These are phyloP conservation scores for Lordiphosa stackelbergi DNA, from an alignment of 1,140 invertebrate genomes.

Conservation along the genomic window DNA sequence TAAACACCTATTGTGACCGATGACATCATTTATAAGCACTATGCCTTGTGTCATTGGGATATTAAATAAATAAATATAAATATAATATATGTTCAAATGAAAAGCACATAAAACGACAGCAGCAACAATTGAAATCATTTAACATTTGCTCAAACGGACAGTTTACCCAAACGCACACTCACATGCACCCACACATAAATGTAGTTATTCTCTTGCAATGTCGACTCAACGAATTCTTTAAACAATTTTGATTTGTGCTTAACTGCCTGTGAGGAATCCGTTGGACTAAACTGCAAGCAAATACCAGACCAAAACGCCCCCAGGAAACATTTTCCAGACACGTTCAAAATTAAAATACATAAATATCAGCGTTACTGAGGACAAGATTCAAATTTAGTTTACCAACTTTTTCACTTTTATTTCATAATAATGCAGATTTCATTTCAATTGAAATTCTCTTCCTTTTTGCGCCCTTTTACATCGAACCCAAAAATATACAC, in stretches of 20 bases:
- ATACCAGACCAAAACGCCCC: background rate
- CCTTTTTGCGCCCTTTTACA: conserved; percentile 32
- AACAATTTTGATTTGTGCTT: conserved; percentile 1
- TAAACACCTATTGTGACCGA: no score
- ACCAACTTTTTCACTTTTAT: conserved; percentile 23
- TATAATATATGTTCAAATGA: conserved; percentile 39
- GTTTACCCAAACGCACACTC: background rate
- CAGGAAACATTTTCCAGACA: background rate
- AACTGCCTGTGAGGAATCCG: no score
- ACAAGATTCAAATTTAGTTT: conserved; percentile 4
- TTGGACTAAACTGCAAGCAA: background rate
- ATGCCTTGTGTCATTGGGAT: no score
- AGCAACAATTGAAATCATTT: conserved; percentile 62
- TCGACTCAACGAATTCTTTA: conserved; percentile 8
- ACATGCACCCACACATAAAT: conserved; percentile 3
- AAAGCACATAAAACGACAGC: conserved; percentile 36
- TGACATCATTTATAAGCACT: no score
- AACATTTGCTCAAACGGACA: conserved; percentile 39
- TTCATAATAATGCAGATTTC: conserved; percentile 67
- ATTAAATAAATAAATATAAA: no score
- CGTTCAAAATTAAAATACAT: conserved; percentile 12
- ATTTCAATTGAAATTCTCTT: conserved; percentile 57
- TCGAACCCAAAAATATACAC: conserved; percentile 45
- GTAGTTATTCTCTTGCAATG: background rate
- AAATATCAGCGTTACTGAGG: conserved; percentile 5